Evolutionary conservation across 2,113 vertebrate species (phyloP), one percentile per base, ranked within the genome.

Genomic region (Irena cyanogastra): DNA sequence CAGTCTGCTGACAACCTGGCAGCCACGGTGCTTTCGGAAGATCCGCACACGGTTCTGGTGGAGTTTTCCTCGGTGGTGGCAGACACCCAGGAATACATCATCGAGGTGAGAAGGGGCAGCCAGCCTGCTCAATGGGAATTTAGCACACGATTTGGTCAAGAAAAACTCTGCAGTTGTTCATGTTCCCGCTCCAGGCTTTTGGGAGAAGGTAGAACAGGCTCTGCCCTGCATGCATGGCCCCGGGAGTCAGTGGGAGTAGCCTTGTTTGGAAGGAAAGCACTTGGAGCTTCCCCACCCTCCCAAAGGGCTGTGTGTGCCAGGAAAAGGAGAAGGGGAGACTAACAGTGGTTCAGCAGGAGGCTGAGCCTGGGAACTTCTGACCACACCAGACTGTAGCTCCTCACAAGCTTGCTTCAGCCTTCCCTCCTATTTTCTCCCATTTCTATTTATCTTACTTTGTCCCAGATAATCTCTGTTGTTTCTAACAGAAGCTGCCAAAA

Each of bases 41-140:
- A 99, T 77, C 99, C 99, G 7, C 99, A 99, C 23, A 98, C 99
- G 0, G 98, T 99, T 23, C 94, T 99, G 97, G 99, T 99, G 16
- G 99, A 99, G 97, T 99, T 99, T 56, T 99, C 99, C 2, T 99
- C 99, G 0, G 98, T 99, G 94, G 99, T 99, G 96, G 99, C 99
- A 0, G 99, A 99, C 93, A 99, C 99, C 28, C 99, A 99, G 97
- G 99, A 99, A 78, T 99, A 99, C 95, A 99, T 99, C 90, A 99
- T 99, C 6, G 98, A 99, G 98, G 99, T 99, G 94, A 90, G 94
- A 17, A 12, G 9, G 11, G 77, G 33, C 30, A 56, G 28, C 26
- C 16, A 4, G 70, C 59, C 50, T 39, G 26, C 60, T 49, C 47
- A 0, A 4, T 14, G 52, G 21, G 22, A 61, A 6, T 12, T 30